Percentiles rank a stretch among this genome's conserved stretches.
Evolutionary conservation across 2,888 invertebrate species (phyloP).

Genomic region (Campoplex capitator): DNA sequence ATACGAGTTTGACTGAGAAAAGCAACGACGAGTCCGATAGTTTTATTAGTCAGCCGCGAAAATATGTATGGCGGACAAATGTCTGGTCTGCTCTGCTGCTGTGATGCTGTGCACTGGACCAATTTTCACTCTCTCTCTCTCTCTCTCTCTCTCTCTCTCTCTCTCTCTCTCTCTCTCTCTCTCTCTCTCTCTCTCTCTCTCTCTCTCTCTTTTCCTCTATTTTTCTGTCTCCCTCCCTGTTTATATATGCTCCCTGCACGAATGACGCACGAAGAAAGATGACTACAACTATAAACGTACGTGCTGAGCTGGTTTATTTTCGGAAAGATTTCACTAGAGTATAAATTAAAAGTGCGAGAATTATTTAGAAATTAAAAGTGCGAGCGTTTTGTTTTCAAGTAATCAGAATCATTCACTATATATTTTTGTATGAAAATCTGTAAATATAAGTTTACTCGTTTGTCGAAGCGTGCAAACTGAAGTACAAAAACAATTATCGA

Average conservation of each 20-base stretch:
- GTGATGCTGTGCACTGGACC: slow-evolving; percentile 23
- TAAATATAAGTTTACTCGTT: background rate
- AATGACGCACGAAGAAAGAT: slow-evolving; percentile 61
- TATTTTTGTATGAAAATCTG: background rate
- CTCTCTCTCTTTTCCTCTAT: background rate
- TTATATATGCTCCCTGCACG: slow-evolving; percentile 9
- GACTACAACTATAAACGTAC: slow-evolving; percentile 49
- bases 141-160: background rate
- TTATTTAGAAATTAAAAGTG: slow-evolving; percentile 4
- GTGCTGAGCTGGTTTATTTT: slow-evolving; percentile 59
- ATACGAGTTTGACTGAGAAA: slow-evolving; percentile 11
- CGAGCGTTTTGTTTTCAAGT: background rate
- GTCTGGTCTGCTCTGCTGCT: slow-evolving; percentile 48
- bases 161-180: background rate
- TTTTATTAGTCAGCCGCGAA: slow-evolving; percentile 54
- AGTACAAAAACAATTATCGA: background rate
- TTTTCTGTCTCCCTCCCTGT: background rate
- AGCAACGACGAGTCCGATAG: slow-evolving; percentile 36
- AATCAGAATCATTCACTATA: background rate
- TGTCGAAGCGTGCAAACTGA: background rate
- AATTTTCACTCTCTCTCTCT: background rate
- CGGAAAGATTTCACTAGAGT: slow-evolving; percentile 47
- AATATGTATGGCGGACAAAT: slow-evolving; percentile 31
- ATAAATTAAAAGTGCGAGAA: slow-evolving; percentile 10
- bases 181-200: background rate